Evolutionary conservation across 2,888 invertebrate species (phyloP), one percentile per base, ranked within the genome.

Genomic region (Xestia xanthographa): DNA sequence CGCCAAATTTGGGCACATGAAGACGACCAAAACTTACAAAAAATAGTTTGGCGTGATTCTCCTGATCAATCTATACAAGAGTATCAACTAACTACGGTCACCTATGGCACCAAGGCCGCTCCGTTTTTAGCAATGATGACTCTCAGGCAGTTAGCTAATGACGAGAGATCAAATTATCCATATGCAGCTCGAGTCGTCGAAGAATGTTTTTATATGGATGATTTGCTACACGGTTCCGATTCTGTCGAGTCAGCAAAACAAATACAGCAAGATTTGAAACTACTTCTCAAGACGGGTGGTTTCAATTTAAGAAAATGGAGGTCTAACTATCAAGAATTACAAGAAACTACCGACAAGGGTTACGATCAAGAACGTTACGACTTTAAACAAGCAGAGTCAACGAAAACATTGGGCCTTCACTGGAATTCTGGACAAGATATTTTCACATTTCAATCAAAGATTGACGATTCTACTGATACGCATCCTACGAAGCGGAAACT

Each of bases 11-110:
- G 48, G 48, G 48, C 22, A 50, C 48, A 50, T 50, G 48, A 50
- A 50, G 48, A 50, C 20, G 66, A 34, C 22, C 66, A 34, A 66
- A 34, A 34, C 8, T 34, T 66, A 20, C 66, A 66, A 66, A 38
- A 75, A 17, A 66, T 75, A 0, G 9, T 75, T 0, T 76, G 76
- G 71, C 34, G 72, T 6, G 26, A 72, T 4, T n/a, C 43, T 9
- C 41, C n/a, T 0, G 5, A 53, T 14, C 43, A 72, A 26, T 50
- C 20, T 20, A 22, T 50, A 20, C 48, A 50, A 50, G 48, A 50
- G 48, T 50, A 50, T 22, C 48, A 50, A 34, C 34, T 34, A 34
- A 34, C 34, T 34, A 34, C 34, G 34, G 34, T 34, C 34, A 34
- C 34, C 34, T 34, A 34, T 34, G 34, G 34, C 34, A 34, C 34